phyloP scores from a whole-genome alignment of 1,140 invertebrate species.

The Eueides isabella region DNA sequence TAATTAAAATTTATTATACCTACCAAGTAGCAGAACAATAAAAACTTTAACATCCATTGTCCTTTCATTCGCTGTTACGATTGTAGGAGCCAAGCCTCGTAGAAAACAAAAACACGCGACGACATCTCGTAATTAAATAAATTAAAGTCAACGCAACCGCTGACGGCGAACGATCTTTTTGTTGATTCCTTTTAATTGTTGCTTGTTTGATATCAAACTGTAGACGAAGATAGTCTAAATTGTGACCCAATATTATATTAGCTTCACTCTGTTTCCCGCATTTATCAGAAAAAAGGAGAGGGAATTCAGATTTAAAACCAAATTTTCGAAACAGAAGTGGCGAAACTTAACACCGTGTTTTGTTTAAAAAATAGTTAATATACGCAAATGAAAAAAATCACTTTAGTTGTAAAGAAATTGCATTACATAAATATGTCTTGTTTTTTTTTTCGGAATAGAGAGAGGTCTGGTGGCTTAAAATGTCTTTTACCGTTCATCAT shows the following conservation, averaged over 20 bases:
- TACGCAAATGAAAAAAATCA: no score
- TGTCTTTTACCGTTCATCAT: no score
- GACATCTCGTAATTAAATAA: conserved; percentile 35
- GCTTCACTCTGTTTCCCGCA: neutral
- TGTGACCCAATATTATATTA: neutral
- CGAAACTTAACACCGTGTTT: neutral
- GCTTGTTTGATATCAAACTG: neutral
- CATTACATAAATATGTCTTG: no score
- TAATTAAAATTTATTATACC: neutral
- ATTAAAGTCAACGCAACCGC: conserved; percentile 36
- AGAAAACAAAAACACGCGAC: conserved; percentile 29
- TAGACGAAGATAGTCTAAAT: neutral
- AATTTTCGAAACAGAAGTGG: neutral
- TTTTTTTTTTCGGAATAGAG: no score
- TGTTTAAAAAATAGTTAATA: neutral
- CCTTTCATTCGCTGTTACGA: conserved; percentile 16
- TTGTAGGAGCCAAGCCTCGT: neutral
- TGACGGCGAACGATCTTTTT: conserved; percentile 25
- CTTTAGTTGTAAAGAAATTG: no score
- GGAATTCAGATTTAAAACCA: neutral
- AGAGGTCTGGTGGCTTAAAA: no score
- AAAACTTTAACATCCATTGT: conserved; percentile 22
- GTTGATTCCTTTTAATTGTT: conserved; percentile 28
- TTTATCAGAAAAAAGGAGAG: neutral
- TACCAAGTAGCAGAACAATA: conserved; percentile 11